Percentiles rank a stretch among this genome's conserved stretches.
Conservation (phyloP, 2,113 vertebrate genomes). For the Gallinago jamesoni region DNA sequence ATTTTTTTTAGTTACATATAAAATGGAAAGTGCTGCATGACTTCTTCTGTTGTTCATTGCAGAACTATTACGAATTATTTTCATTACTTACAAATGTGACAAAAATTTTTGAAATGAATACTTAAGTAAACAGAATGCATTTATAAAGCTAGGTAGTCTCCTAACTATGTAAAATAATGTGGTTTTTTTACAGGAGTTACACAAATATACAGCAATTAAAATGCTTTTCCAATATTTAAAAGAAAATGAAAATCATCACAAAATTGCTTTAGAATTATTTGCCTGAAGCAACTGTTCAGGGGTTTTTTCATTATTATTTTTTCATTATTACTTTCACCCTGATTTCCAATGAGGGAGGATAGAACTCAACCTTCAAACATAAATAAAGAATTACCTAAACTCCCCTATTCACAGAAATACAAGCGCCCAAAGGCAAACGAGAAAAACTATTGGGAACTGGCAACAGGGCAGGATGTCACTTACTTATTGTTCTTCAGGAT, state of each 20-base stretch:
- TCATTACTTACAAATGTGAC: not conserved
- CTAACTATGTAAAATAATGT: not conserved
- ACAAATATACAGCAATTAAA: not conserved
- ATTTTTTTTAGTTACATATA: not conserved
- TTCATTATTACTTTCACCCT: not conserved
- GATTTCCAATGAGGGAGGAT: not conserved
- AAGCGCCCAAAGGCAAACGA: not conserved
- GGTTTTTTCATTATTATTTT: not conserved
- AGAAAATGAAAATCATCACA: not conserved
- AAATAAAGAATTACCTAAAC: not conserved
- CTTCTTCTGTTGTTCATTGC: not conserved
- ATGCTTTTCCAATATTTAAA: not conserved
- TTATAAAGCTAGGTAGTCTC: not conserved
- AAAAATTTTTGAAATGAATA: not conserved
- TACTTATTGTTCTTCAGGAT: not conserved
- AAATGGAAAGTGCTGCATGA: not conserved
- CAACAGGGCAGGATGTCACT: not conserved
- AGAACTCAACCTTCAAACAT: not conserved
- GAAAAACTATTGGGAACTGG: not conserved
- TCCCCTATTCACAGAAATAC: not conserved
- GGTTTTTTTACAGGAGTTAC: not conserved
- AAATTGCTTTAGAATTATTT: not conserved
- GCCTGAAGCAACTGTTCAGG: not conserved
- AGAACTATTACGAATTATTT: not conserved
- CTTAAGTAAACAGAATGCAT: not conserved